These are phyloP conservation scores for Cladopsammia gracilis DNA, from an alignment of 64 coral and sea anemone species.

Conservation along the genomic window DNA sequence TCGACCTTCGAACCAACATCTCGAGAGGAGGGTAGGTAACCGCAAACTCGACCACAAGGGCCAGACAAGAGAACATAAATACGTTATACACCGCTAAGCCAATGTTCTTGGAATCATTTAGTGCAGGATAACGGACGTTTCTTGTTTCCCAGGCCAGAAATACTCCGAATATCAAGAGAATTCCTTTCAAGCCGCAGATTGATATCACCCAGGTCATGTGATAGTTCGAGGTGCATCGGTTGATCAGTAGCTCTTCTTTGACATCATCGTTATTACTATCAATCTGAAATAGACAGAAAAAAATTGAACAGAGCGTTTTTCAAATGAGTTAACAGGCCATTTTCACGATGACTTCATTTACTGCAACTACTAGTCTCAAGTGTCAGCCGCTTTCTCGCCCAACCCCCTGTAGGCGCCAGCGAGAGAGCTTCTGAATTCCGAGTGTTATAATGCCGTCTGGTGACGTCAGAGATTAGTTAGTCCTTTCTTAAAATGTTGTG, in stretches of 20 bases:
- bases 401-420: too few species aligned
- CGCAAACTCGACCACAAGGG: constrained; percentile 38
- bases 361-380: too few species aligned
- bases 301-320: too few species aligned
- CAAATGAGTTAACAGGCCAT: too few species aligned
- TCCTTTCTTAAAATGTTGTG: too few species aligned
- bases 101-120: constrained; percentile 78
- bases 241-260: not conserved
- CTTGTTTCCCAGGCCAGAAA: constrained; percentile 74
- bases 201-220: constrained; percentile 60
- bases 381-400: too few species aligned
- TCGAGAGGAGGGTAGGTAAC: constrained; percentile 1
- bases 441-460: too few species aligned
- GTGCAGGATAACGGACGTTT: constrained; percentile 39
- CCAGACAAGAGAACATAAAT: constrained; percentile 74
- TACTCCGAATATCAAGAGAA: constrained; percentile 65
- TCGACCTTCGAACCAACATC: constrained; percentile 4
- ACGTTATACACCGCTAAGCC: constrained; percentile 76
- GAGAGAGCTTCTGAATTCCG: too few species aligned
- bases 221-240: constrained; percentile 47
- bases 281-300: not conserved
- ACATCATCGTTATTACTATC: constrained; percentile 13
- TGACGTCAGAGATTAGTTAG: too few species aligned
- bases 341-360: too few species aligned
- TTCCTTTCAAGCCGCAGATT: constrained; percentile 39